Evolutionary conservation across 1,140 invertebrate species (phyloP).

Genomic region (Temnothorax longispinosus): DNA sequence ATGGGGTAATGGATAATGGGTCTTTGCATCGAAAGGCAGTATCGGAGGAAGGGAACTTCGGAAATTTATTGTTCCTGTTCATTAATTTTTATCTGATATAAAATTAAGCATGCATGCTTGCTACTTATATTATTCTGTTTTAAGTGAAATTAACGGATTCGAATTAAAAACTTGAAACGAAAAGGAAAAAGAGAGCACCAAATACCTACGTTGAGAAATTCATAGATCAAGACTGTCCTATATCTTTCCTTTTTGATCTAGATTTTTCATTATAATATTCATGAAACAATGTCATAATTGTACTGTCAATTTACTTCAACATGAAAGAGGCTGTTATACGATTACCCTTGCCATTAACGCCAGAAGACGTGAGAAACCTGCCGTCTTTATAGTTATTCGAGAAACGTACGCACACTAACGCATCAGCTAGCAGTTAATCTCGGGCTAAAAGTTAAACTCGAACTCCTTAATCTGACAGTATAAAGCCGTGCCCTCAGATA

Average conservation of each 20-base stretch:
- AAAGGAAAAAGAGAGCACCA: no score
- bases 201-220: neutral
- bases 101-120: neutral
- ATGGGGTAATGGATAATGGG: constrained; percentile 46
- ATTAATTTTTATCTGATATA: constrained; percentile 39
- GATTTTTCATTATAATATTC: neutral
- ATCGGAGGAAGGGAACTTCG: constrained; percentile 9
- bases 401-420: constrained; percentile 33
- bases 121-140: neutral
- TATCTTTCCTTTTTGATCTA: neutral
- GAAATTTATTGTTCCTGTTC: neutral
- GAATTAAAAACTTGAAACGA: neutral
- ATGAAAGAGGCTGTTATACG: neutral
- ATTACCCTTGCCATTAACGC: neutral
- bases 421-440: constrained; percentile 51
- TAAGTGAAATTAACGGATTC: neutral
- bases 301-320: neutral
- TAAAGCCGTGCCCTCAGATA: constrained; percentile 41
- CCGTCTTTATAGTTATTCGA: neutral
- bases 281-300: constrained; percentile 1
- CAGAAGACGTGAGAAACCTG: neutral
- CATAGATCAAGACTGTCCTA: neutral
- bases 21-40: constrained; percentile 21
- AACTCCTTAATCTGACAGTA: constrained; percentile 52
- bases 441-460: constrained; percentile 36